Base-by-base conservation (phyloP, 2,888 invertebrate genomes). In the Buathra laborator region DNA sequence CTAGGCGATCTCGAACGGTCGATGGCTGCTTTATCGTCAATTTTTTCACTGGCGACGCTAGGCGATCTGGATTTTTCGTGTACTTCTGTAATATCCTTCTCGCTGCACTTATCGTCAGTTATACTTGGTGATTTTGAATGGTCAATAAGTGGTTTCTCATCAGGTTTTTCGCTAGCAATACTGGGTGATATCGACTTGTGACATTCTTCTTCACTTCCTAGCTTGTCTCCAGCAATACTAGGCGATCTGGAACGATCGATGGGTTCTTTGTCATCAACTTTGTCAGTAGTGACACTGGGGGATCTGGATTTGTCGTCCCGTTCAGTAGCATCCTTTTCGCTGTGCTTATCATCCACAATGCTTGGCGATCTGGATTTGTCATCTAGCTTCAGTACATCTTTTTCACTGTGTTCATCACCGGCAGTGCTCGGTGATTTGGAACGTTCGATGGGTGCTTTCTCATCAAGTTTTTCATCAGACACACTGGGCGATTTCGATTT, bases 111-210 rank as follows among this genome's bases (percentile, higher is more conserved):
- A 12, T 59, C 88, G 86, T 59, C 78, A 12, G 80, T 66, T 48
- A 81, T 67, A 24, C 37, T 79, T 0, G 85, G 76, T 9, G 86
- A 85, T 64, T 85, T 88, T 2, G 81, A 76, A 70, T 46, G 29
- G 0, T 78, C 82, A 1, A 10, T 1, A 3, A 43, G 74, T 59
- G 48, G 70, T 66, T 83, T 85, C 24, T 56, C 56, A 5, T 56
- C 56, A 24, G 24, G 90, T 74, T 89, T 92, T 19, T 88, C 81
- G 1, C 81, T 77, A 29, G 68, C 56, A 37, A 75, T 37, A 76
- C 81, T 86, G 6, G 85, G 85, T 7, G 88, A 86, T 66, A 62
- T 80, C 6, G 85, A 86, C 12, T 79, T 3, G 24, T 16, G 16
- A 24, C 12, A 32, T 56, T 24, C 44, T 76, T 76, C 43, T 76